Evolutionary conservation across 64 coral and sea anemone species (phyloP), one percentile per base, ranked within the genome.

Genomic region (Stylophora pistillata): DNA sequence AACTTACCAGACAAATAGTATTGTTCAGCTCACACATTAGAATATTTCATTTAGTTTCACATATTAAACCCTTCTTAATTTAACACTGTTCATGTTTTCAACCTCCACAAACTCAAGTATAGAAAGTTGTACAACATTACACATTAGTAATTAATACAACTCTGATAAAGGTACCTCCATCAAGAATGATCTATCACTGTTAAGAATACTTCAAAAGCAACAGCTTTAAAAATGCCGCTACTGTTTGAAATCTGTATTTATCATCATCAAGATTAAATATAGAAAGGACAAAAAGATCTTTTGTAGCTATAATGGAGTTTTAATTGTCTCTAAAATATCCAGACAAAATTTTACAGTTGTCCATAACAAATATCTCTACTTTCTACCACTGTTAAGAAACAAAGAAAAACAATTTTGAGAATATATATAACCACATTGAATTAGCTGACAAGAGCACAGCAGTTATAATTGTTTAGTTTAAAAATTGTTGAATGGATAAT

Each of bases 191-290:
- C 13, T 31, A 37, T 73, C 29, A 31, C 4, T 73, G 32, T 14
- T 13, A 6, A 30, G 32, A 73, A 73, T 73, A 16, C 71, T 32
- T 73, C 71, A 73, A 30, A 16, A n/a, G 28, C 71, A 73, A 73
- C 29, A 73, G 28, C 29, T 73, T 37, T 27, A 73, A 15, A 73
- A 4, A 73, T 73, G 71, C 30, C 71, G 15, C 30, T 32, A 15
- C 2, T 33, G 18, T 33, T 73, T 16, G 18, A 73, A 33, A 31
- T 30, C 30, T 33, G 16, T 15, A 37, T 34, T 34, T 6, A 73
- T 73, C 71, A 68, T 68, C 71, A 73, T 73, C 29, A 73, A 73
- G 28, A 73, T 15, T 73, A 73, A 30, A 30, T n/a, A n/a, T 33
- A 32, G 29, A 16, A 3, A 32, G 30, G 29, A 31, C 71, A 73